Conservation (phyloP, 2,797 vertebrate species). For the Brachyrhaphis roseni region DNA sequence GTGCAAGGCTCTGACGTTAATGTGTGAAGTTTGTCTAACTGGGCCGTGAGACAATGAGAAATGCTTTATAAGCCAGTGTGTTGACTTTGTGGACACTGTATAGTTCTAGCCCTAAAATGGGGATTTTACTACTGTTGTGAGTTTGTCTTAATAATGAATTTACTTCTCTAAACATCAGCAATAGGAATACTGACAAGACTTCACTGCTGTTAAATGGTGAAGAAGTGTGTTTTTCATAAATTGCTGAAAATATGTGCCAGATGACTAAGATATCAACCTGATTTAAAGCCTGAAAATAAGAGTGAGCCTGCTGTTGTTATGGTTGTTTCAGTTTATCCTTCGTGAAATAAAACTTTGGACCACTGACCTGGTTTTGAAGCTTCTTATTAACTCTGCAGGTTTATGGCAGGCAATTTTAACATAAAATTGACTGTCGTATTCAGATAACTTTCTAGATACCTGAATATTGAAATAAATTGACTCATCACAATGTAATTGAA, state of each 20-base stretch:
- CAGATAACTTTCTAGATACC: too few species aligned
- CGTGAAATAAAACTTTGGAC: slow-evolving; percentile 68
- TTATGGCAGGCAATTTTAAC: neutral
- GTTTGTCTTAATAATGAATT: slow-evolving; percentile 42
- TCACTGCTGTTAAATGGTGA: neutral
- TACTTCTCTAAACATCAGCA: slow-evolving; percentile 26
- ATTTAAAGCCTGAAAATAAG: slow-evolving; percentile 43
- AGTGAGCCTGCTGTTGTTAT: slow-evolving; percentile 38
- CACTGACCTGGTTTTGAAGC: slow-evolving; percentile 15
- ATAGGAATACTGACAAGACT: slow-evolving; percentile 9
- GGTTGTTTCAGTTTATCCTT: slow-evolving; percentile 67
- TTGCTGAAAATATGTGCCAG: slow-evolving; percentile 55
- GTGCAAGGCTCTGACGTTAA: neutral
- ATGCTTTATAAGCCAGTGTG: slow-evolving; percentile 66
- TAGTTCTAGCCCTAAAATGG: slow-evolving; percentile 54
- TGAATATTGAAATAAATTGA: too few species aligned
- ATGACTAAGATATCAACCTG: slow-evolving; percentile 27
- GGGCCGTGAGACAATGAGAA: slow-evolving; percentile 46
- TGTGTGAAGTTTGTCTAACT: slow-evolving; percentile 48
- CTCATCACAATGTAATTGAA: too few species aligned
- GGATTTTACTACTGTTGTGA: slow-evolving; percentile 69
- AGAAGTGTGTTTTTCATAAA: neutral
- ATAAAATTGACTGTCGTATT: too few species aligned
- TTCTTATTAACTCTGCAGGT: neutral
- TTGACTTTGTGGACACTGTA: slow-evolving; percentile 68